These are phyloP conservation scores for Neopipo cinnamomea DNA, from an alignment of 2,113 vertebrate genomes.

Conservation along the genomic window DNA sequence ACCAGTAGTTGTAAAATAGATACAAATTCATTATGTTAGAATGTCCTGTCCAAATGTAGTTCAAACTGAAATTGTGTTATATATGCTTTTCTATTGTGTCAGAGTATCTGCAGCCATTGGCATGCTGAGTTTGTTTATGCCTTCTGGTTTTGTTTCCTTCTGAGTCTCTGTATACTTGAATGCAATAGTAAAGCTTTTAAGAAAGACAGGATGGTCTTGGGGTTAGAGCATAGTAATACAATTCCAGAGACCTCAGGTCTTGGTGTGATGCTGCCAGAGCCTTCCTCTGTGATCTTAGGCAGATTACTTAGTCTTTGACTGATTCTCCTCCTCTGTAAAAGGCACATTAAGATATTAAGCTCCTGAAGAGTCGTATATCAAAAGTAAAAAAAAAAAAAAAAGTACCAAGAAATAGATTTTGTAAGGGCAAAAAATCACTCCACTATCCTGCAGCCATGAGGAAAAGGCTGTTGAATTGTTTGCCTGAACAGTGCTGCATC, in stretches of 20 bases:
- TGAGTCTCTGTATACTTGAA: neutral
- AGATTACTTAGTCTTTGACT: conserved; percentile 45
- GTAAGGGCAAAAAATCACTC: neutral
- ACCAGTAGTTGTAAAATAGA: neutral
- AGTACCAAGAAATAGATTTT: neutral
- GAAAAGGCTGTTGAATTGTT: neutral
- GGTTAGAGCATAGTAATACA: conserved; percentile 34
- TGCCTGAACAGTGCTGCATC: neutral
- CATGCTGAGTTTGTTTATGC: neutral
- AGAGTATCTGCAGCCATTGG: neutral
- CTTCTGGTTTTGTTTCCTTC: neutral
- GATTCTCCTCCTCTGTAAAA: conserved; percentile 33
- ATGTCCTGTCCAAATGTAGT: neutral
- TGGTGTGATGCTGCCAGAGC: conserved; percentile 2
- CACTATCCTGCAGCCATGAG: neutral
- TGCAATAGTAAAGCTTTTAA: conserved; percentile 41
- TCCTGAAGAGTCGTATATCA: neutral
- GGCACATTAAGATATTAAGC: conserved; percentile 34
- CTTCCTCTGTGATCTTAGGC: conserved; percentile 19
- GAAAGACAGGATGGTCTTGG: neutral
- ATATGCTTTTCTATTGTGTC: neutral
- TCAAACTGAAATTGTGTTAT: neutral
- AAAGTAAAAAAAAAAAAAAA: neutral
- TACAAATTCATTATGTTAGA: neutral
- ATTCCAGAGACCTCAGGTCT: conserved; percentile 42